phyloP scores from a whole-genome alignment of 2,888 invertebrate species.

The Aspidiotus destructor region DNA sequence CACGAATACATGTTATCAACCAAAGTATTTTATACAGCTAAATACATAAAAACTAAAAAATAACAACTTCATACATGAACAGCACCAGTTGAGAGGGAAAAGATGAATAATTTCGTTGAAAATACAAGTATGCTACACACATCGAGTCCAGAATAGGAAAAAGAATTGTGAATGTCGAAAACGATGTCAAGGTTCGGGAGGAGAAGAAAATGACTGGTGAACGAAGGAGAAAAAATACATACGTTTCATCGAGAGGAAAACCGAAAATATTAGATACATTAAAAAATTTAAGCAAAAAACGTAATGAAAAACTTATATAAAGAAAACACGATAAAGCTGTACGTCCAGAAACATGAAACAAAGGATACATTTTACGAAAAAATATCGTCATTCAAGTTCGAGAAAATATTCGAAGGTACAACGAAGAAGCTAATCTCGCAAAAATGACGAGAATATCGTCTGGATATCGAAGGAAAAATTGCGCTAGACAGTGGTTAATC shows the following conservation, averaged over 20 bases:
- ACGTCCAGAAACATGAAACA: not conserved
- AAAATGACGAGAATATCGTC: too few species aligned
- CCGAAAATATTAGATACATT: not conserved
- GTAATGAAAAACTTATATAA: not conserved
- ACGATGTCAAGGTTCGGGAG: not conserved
- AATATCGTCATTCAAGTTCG: not conserved
- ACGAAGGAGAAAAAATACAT: not conserved
- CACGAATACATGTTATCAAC: conserved; percentile 6
- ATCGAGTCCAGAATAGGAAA: conserved; percentile 1
- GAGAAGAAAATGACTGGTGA: conserved; percentile 10
- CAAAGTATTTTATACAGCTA: conserved; percentile 19
- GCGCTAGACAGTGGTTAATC: too few species aligned
- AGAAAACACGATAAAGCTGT: conserved; percentile 1
- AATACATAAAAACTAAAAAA: conserved; percentile 23
- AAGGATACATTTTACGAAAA: not conserved
- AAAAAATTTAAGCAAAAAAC: not conserved
- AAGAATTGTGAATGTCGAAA: not conserved
- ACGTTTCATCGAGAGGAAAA: not conserved
- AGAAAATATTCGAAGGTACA: not conserved
- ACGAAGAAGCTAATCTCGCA: not conserved
- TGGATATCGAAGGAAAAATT: too few species aligned
- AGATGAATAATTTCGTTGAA: not conserved
- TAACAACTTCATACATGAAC: conserved; percentile 28
- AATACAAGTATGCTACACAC: too few species aligned
- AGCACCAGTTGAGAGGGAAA: conserved; percentile 26